phyloP scores from a whole-genome alignment of 2,888 invertebrate species.

The Nesidiocoris tenuis region DNA sequence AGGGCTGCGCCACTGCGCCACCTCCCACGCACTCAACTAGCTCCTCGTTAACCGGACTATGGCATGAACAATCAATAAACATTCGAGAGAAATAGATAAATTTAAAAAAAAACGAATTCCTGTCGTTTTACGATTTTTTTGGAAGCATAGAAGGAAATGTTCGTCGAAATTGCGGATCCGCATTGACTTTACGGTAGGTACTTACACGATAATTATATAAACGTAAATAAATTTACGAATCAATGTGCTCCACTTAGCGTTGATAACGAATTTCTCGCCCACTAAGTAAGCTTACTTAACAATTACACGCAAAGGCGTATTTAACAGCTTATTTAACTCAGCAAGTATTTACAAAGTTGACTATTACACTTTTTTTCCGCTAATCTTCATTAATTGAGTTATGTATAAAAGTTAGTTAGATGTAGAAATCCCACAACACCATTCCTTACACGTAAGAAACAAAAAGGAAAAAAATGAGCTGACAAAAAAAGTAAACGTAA shows the following conservation, averaged over 20 bases:
- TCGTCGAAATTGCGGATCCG: no score
- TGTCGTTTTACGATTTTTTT: no score
- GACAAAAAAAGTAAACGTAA: no score
- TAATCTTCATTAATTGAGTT: constrained; percentile 35
- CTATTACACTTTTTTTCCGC: constrained; percentile 22
- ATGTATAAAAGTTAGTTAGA: constrained; percentile 47
- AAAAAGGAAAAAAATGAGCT: constrained; percentile 16
- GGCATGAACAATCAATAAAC: no score
- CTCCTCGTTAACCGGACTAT: no score
- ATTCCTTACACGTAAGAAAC: constrained; percentile 21
- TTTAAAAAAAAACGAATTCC: no score
- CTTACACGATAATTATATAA: no score
- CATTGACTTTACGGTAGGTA: no score
- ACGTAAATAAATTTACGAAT: neutral
- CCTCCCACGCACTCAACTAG: no score
- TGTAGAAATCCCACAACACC: constrained; percentile 47
- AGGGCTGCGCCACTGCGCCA: no score
- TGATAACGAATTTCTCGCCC: neutral
- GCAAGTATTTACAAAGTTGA: constrained; percentile 33
- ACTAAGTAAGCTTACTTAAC: neutral
- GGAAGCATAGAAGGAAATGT: no score
- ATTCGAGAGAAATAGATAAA: no score
- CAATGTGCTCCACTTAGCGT: neutral
- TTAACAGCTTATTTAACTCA: constrained; percentile 17
- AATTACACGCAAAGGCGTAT: constrained; percentile 7